Conservation (phyloP, 2,888 invertebrate species). For the Protodeltote pygarga region DNA sequence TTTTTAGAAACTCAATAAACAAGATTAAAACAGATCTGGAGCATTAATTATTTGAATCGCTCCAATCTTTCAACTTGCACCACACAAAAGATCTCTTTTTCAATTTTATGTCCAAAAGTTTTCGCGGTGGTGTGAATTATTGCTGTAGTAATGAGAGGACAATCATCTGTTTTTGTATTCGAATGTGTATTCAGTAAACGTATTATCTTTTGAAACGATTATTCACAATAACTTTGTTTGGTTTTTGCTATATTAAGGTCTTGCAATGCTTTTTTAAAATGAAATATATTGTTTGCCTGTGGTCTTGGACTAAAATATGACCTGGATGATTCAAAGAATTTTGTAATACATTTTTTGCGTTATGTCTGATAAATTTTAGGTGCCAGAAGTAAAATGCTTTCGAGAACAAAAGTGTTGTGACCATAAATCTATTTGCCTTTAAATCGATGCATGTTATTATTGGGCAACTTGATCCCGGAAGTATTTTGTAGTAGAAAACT, state of each 20-base stretch:
- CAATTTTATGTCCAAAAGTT: slow-evolving; percentile 60
- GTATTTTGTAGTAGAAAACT: no score
- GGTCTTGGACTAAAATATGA: no score
- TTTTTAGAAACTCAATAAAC: no score
- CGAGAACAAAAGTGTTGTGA: no score
- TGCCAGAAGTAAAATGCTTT: no score
- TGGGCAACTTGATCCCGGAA: no score
- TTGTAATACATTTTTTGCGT: no score
- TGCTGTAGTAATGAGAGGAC: slow-evolving; percentile 58
- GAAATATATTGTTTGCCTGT: slow-evolving; percentile 2
- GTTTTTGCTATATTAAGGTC: slow-evolving; percentile 1
- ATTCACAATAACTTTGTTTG: slow-evolving; percentile 36
- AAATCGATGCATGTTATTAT: no score
- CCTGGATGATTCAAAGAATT: no score
- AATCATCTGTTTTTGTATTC: slow-evolving; percentile 55
- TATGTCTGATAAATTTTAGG: no score
- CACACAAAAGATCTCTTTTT: slow-evolving; percentile 41
- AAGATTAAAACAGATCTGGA: background rate
- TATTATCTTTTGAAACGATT: slow-evolving; percentile 35
- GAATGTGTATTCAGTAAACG: slow-evolving; percentile 42
- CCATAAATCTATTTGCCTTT: no score
- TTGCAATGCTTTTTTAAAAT: background rate
- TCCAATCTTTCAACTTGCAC: slow-evolving; percentile 15
- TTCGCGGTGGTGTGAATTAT: slow-evolving; percentile 66
- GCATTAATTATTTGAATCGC: slow-evolving; percentile 5